These are phyloP conservation scores for Gnathonemus echidnorhynchus DNA, from an alignment of 2,113 vertebrate species.

Conservation along the genomic window DNA sequence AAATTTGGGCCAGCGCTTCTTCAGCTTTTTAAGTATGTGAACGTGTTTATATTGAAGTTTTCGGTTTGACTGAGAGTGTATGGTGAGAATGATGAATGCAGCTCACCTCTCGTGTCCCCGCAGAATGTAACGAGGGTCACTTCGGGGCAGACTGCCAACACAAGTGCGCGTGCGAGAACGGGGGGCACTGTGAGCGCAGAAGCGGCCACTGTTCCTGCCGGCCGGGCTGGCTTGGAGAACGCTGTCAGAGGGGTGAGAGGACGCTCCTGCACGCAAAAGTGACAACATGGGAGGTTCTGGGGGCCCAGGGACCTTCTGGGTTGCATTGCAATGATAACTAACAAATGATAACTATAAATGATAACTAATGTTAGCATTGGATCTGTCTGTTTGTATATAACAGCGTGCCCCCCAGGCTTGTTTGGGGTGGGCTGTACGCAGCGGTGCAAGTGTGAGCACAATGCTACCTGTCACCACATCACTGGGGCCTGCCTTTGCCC, in stretches of 20 bases:
- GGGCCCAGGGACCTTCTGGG: neutral
- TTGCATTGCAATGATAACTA: neutral
- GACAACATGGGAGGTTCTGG: neutral
- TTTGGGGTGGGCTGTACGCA: conserved; percentile 67
- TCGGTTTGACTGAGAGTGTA: neutral
- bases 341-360: neutral
- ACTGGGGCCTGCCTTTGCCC: conserved; percentile 73
- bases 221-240: conserved; percentile 66
- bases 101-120: neutral
- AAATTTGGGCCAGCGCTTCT: neutral
- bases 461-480: conserved; percentile 61
- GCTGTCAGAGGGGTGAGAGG: conserved; percentile 65
- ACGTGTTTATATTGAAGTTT: neutral
- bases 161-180: conserved; percentile 67
- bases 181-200: conserved; percentile 65
- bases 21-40: neutral
- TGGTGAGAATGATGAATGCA: neutral
- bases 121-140: conserved; percentile 67
- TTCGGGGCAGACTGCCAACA: conserved; percentile 63
- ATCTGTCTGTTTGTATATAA: neutral
- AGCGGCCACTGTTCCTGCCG: conserved; percentile 68
- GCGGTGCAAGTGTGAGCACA: conserved; percentile 64
- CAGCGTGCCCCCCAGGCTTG: conserved; percentile 66
- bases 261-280: neutral
- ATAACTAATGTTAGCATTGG: neutral